Evolutionary conservation across 2,888 invertebrate species (phyloP), one percentile per base, ranked within the genome.

Genomic region (Brachycybe producta): DNA sequence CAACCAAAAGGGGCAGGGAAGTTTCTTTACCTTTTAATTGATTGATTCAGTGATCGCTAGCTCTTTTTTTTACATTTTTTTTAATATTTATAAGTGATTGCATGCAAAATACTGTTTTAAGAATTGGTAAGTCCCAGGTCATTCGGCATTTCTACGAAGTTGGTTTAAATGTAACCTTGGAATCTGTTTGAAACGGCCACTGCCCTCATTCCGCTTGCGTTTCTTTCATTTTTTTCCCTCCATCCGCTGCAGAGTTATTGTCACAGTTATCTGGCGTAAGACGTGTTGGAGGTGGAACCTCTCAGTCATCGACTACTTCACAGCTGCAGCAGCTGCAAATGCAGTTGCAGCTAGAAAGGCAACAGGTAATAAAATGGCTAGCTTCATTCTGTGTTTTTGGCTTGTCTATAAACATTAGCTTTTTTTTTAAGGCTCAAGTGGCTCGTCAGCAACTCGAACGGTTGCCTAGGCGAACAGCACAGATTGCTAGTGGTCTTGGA

Each of bases 241-340:
- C n/a, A 28, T 46, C 24, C 2, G 40, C 57, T 55, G n/a, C 59
- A 56, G 95, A 95, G 74, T 75, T 95, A 57, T 73, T 95, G 57
- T 91, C 92, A 52, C 94, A 94, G 73, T 75, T 95, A 67, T 91
- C 92, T 45, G 91, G 91, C 61, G 92, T 91, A 58, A 75, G 94
- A 63, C 81, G 87, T 52, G 59, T 67, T 35, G 58, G 61, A n/a
- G 58, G 60, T n/a, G 64, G 65, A 17, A 53, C 57, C 32, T 53
- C 59, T 57, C 74, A 72, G 61, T 65, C 72, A 56, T 74, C 69
- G 44, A 74, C 73, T 67, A 82, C 84, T 59, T 80, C 82, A 60
- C 85, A 86, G 69, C 73, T 92, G 66, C 91, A 91, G 67, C 91
- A 92, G 67, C 73, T 92, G 61, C 91, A 92, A 73, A 90, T 92